Percentiles rank a stretch among this genome's conserved stretches.
These are phyloP conservation scores for Polymixis flavicincta DNA, from an alignment of 2,888 invertebrate genomes.

Conservation along the genomic window DNA sequence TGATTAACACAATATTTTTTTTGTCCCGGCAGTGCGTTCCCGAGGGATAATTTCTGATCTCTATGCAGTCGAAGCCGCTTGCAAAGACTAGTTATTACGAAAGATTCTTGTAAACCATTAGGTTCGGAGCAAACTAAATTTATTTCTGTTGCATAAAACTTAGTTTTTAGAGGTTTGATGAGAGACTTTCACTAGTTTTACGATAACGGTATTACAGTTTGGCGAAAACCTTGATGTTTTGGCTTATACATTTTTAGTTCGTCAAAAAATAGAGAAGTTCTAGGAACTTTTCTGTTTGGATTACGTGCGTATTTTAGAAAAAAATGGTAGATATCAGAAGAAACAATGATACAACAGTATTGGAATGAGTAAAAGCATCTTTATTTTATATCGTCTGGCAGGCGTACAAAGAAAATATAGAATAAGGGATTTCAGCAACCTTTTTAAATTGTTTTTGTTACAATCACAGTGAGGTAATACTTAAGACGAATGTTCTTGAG, in stretches of 20 bases:
- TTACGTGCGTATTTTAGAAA: background rate
- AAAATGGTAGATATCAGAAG: background rate
- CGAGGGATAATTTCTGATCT: too few relatives aligned
- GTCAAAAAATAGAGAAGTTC: background rate
- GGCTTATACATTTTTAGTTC: background rate
- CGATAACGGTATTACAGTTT: background rate
- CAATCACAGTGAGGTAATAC: conserved; percentile 15
- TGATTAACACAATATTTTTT: too few relatives aligned
- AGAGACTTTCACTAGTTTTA: background rate
- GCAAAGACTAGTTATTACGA: too few relatives aligned
- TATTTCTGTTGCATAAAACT: background rate
- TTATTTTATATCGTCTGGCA: conserved; percentile 1
- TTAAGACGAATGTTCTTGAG: conserved; percentile 10
- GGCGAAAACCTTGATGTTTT: background rate
- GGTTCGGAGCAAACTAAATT: background rate
- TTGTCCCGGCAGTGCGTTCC: too few relatives aligned
- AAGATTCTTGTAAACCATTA: background rate
- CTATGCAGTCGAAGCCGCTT: too few relatives aligned
- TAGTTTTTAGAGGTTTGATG: too few relatives aligned
- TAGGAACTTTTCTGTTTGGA: background rate
- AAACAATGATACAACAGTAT: conserved; percentile 4
- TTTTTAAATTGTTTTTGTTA: conserved; percentile 18
- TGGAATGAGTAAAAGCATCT: background rate
- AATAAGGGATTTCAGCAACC: conserved; percentile 22
- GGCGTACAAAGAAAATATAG: background rate